Conservation (phyloP, 1,140 invertebrate species). For the Eufriesea mexicana region DNA sequence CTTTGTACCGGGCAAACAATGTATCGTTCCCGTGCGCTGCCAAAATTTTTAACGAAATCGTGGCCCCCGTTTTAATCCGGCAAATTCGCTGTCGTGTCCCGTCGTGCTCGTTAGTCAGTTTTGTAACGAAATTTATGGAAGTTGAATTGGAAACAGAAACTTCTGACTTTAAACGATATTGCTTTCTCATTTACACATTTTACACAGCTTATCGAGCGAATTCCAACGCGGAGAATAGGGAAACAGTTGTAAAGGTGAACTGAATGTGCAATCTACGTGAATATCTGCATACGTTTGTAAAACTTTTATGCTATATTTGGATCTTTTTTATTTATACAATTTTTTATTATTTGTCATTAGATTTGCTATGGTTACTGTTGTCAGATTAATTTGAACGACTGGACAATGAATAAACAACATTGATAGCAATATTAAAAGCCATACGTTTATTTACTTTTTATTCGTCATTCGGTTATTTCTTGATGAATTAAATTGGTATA, state of each 20-base stretch:
- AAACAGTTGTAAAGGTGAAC: not conserved
- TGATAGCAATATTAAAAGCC: too few species aligned
- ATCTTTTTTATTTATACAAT: not conserved
- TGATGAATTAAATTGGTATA: too few species aligned
- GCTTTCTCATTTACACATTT: constrained; percentile 17
- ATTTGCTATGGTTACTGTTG: too few species aligned
- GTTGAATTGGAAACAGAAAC: constrained; percentile 11
- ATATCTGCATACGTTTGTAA: not conserved
- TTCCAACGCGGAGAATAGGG: not conserved
- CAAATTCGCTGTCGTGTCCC: not conserved
- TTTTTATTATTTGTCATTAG: too few species aligned
- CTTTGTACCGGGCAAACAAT: not conserved
- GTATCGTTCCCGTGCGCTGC: not conserved
- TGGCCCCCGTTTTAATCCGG: not conserved
- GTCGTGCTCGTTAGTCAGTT: not conserved
- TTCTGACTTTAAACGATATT: constrained; percentile 22
- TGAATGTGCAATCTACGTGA: not conserved
- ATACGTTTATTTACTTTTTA: too few species aligned
- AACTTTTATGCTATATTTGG: not conserved
- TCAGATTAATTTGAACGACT: too few species aligned
- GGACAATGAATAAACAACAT: too few species aligned
- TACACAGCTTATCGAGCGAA: constrained; percentile 1
- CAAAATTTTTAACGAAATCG: constrained; percentile 11
- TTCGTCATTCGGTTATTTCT: too few species aligned
- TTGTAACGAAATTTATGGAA: constrained; percentile 23